phyloP scores from a whole-genome alignment of 2,113 vertebrate species.

The Numenius arquata region DNA sequence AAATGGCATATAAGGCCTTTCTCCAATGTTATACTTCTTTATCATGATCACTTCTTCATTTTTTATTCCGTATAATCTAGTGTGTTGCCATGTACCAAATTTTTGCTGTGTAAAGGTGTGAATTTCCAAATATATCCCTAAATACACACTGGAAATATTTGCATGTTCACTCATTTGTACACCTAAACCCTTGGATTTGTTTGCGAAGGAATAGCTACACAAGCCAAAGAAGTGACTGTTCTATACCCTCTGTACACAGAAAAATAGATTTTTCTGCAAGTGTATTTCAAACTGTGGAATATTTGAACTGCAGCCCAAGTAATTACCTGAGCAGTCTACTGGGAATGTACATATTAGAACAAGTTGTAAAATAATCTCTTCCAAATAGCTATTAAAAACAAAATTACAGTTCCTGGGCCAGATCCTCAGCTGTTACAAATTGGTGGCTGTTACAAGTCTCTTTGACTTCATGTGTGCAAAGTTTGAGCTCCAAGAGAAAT shows the following conservation, averaged over 20 bases:
- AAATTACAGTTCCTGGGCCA: slow-evolving; percentile 48
- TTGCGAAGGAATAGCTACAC: background rate
- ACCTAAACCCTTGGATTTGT: background rate
- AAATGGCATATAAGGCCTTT: background rate
- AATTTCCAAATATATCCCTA: background rate
- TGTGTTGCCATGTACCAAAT: background rate
- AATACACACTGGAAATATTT: background rate
- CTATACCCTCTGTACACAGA: background rate
- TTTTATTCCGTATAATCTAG: background rate
- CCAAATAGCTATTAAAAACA: slow-evolving; percentile 56
- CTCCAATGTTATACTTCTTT: background rate
- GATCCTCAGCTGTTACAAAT: slow-evolving; percentile 59
- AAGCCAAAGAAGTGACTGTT: background rate
- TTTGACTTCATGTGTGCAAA: background rate
- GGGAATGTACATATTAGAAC: slow-evolving; percentile 48
- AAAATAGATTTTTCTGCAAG: slow-evolving; percentile 31
- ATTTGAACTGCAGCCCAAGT: slow-evolving; percentile 47
- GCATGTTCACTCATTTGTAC: background rate
- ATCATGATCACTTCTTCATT: background rate
- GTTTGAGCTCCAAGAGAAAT: slow-evolving; percentile 16
- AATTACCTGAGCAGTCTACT: slow-evolving; percentile 56
- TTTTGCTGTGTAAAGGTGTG: background rate
- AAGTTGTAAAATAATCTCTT: slow-evolving; percentile 61
- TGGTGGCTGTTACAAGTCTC: slow-evolving; percentile 32
- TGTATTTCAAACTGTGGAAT: slow-evolving; percentile 30